Evolutionary conservation across 2,113 vertebrate genomes (phyloP), one percentile per base, ranked within the genome.

Genomic region (Anseranas semipalmata): DNA sequence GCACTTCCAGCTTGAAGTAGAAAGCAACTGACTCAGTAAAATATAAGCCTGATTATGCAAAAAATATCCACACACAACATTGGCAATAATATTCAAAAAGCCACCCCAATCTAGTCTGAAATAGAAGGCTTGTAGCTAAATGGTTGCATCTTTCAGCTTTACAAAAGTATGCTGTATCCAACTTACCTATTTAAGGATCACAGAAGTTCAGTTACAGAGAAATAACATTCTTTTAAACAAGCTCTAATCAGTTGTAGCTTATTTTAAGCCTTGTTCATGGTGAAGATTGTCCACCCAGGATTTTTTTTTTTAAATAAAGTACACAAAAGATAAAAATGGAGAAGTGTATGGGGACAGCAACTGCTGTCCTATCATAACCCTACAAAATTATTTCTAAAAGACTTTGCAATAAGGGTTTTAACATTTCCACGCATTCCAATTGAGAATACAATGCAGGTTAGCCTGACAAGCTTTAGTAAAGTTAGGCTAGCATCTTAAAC

Each of bases 361-460:
- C 0, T 75, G 43, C 43, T 60, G 20, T 21, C 10, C 16, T n/a
- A 27, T 12, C 33, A 18, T 6, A n/a, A n/a, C 4, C 41, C 37
- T 27, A 10, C 63, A n/a, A 0, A 6, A 11, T 0, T 1, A 3
- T 9, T 86, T 50, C 32, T 32, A 22, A 35, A 45, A 28, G 5
- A 62, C 5, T 76, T 28, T 16, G n/a, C 7, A 39, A 3, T 2
- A 14, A 15, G n/a, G 13, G 4, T 20, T 67, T 71, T 27, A 55
- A 20, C 10, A 43, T 37, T 88, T 60, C 18, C 6, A 28, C 16
- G 35, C 25, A 30, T 43, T 72, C 55, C 7, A 33, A 70, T 0
- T 14, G 20, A 80, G 78, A 74, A 63, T 7, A 58, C 8, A 66
- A 12, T 0, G 6, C 15, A 46, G 4, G 10, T 70, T 35, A 67